Percentiles rank a stretch among this genome's conserved stretches.
Evolutionary conservation across 1,140 invertebrate species (phyloP).

Genomic region (Halictus rubicundus): DNA sequence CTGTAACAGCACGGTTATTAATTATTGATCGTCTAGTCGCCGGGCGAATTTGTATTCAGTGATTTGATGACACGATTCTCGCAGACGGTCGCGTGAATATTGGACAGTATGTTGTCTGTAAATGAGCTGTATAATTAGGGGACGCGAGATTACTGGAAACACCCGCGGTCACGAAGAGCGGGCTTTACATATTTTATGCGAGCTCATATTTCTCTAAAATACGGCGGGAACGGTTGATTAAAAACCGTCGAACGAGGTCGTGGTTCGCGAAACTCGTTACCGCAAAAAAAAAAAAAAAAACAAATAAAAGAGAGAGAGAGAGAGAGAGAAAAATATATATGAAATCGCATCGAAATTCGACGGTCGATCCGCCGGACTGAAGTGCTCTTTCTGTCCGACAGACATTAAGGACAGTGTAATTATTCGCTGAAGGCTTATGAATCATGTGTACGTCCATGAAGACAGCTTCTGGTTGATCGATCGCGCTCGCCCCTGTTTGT

Average conservation of each 20-base stretch:
- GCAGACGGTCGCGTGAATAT: conserved; percentile 13
- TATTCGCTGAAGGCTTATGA: not conserved
- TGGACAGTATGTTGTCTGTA: conserved; percentile 22
- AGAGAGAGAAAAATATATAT: too few relatives aligned
- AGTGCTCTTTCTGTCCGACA: not conserved
- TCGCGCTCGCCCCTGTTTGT: not conserved
- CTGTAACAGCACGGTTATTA: not conserved
- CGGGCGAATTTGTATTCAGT: conserved; percentile 11
- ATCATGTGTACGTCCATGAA: not conserved
- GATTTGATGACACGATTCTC: conserved; percentile 19
- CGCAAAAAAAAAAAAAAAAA: not conserved
- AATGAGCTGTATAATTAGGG: conserved; percentile 43
- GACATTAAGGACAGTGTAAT: not conserved
- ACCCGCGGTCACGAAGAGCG: not conserved
- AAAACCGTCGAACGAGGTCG: conserved; percentile 25
- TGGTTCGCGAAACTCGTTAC: not conserved
- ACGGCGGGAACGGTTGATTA: conserved; percentile 30
- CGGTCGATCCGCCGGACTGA: not conserved
- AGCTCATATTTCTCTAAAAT: conserved; percentile 31
- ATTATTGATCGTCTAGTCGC: not conserved
- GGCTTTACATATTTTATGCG: conserved; percentile 33
- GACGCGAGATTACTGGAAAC: conserved; percentile 20
- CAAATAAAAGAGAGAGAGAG: too few relatives aligned
- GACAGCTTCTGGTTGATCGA: not conserved
- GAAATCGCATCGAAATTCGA: not conserved